phyloP scores from a whole-genome alignment of 2,888 invertebrate species.

The Limnephilus rhombicus region DNA sequence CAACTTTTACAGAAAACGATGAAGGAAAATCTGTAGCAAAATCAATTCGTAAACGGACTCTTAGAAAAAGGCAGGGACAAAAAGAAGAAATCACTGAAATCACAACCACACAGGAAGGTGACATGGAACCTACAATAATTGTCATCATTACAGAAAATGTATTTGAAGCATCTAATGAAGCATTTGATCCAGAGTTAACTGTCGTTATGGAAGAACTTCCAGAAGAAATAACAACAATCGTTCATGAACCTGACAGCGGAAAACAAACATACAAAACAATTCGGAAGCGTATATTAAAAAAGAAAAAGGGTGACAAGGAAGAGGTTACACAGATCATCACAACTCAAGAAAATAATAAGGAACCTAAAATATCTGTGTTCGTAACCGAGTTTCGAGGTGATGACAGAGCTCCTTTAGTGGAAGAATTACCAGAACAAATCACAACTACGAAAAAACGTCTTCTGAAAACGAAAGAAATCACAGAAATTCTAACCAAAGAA shows the following conservation, averaged over 20 bases:
- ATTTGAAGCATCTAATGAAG: constrained; percentile 48
- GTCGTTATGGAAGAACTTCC: constrained; percentile 67
- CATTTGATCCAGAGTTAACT: constrained; percentile 68
- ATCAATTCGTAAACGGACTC: constrained; percentile 68
- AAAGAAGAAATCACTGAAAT: constrained; percentile 55
- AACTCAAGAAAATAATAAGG: constrained; percentile 67
- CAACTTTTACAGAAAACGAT: constrained; percentile 42
- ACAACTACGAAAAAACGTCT: constrained; percentile 68
- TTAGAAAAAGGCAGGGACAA: constrained; percentile 52
- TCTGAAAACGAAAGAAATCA: constrained; percentile 57
- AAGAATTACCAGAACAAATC: constrained; percentile 65
- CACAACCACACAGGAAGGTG: constrained; percentile 67
- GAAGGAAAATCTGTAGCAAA: constrained; percentile 65
- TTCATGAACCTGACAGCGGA: background rate
- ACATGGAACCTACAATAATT: constrained; percentile 68
- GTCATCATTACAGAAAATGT: constrained; percentile 64
- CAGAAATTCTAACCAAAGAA: constrained; percentile 64
- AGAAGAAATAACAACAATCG: constrained; percentile 23
- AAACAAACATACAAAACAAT: constrained; percentile 68
- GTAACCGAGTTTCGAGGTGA: constrained; percentile 68
- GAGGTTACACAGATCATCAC: constrained; percentile 70
- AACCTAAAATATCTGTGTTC: constrained; percentile 65
- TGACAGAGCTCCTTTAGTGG: constrained; percentile 23
- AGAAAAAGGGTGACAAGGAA: constrained; percentile 68
- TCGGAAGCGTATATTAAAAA: constrained; percentile 68